A percentile compares a stretch with the other conserved stretches of the same genome.
phyloP scores from a whole-genome alignment of 2,113 vertebrate species.

The Caranx melampygus region DNA sequence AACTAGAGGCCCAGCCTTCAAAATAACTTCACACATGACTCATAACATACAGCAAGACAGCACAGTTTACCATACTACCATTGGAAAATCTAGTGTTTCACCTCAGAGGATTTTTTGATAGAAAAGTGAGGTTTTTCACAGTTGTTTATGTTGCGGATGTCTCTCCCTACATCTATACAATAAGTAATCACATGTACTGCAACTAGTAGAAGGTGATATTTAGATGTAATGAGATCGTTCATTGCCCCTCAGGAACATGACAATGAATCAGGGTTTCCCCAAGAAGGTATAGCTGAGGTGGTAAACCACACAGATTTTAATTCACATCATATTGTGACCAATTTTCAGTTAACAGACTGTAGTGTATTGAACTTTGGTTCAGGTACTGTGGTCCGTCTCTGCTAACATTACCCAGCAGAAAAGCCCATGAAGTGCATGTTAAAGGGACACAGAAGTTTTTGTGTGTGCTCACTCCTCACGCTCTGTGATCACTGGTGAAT shows the following conservation, averaged over 20 bases:
- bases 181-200: background rate
- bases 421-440: background rate
- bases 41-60: background rate
- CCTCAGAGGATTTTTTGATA: background rate
- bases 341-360: background rate
- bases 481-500: background rate
- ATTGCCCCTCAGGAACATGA: background rate
- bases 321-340: background rate
- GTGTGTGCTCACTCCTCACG: background rate
- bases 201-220: background rate
- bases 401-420: background rate
- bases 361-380: no score
- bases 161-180: background rate
- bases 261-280: background rate
- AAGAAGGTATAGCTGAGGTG: background rate
- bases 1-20: background rate
- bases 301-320: background rate
- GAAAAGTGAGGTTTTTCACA: no score
- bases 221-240: background rate
- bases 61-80: background rate
- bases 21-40: conserved; percentile 14
- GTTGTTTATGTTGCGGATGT: background rate
- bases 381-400: no score
- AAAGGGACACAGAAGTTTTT: background rate
- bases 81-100: conserved; percentile 1